Evolutionary conservation across 1,140 invertebrate species (phyloP), one percentile per base, ranked within the genome.

Genomic region (Zaprionus ornatus): DNA sequence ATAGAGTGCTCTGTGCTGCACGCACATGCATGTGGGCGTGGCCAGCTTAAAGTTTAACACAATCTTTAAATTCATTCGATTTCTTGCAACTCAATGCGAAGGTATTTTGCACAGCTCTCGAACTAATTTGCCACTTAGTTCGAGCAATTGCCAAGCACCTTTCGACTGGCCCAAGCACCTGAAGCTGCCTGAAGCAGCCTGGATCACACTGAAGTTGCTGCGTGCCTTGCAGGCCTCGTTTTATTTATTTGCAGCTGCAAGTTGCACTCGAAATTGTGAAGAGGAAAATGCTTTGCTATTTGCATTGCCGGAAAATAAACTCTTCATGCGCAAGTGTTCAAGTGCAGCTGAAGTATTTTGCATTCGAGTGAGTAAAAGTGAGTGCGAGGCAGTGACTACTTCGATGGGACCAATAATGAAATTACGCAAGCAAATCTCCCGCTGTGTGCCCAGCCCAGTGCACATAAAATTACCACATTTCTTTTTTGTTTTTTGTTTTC

Each of bases 391-490:
- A 48, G 17, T 19, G 9, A 19, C 17, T 19, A 12, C 45, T 17
- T 69, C 50, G 54, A 70, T 71, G 57, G 52, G 50, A n/a, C 21
- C 42, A 70, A 64, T 71, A 75, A 71, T 75, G 67, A 54, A 52
- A 75, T 75, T 75, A 65, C 37, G 45, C 13, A 56, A 45, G 52
- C 6, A 12, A 56, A n/a, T 48, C 63, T 17, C 45, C 55, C 27
- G 62, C 70, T 72, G 69, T 23, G 70, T 59, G 23, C 40, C 9
- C 2, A n/a, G 48, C 29, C 48, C 61, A 37, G 52, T 45, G 48
- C 74, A 79, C 54, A 66, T 64, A 64, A n/a, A 80, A 79, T 77
- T 73, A 77, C 64, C 68, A 72, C 77, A 29, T 54, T 50, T 61
- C n/a, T 55, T 48, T 61, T 23, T 61, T 32, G 48, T 48, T 55